Evolutionary conservation across 2,797 vertebrate genomes (phyloP), one percentile per base, ranked within the genome.

Genomic region (Leptodactylus fallax): DNA sequence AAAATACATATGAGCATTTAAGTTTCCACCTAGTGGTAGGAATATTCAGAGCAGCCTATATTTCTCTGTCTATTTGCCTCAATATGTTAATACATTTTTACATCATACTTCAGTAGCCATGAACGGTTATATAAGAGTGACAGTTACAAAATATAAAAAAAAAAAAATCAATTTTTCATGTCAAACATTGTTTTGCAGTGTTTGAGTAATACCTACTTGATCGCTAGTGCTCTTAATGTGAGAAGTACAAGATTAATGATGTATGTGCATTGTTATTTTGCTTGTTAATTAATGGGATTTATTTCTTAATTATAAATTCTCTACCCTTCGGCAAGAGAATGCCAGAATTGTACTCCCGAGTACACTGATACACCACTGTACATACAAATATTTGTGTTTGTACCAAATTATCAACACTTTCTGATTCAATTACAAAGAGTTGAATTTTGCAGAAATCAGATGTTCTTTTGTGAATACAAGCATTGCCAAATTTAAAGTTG

Each of bases 281-380:
- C 77, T 27, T 79, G 77, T 36, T 79, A 79, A 79, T 79, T 79
- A 79, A 60, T 79, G 16, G 58, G 77, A 58, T 79, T 58, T 79
- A 60, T 58, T 79, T 79, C 77, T 36, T 79, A 56, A 79, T 79
- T 79, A 81, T 81, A 47, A 74, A 74, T 25, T 53, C 12, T 63
- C 14, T 77, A 14, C 23, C 58, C n/a, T 76, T 17, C 25, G 77
- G 77, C 25, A 58, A 10, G 53, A 79, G 77, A 79, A 79, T 58
- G 53, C 19, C 77, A 36, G 77, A 27, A 8, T 14, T 12, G 56
- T 79, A 36, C 77, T 79, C 77, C 53, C 19, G 23, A 58, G 55
- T 23, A 58, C 23, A n/a, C 25, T n/a, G n/a, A 79, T 58, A 8
- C 53, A 19, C 77, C 77, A 1, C 25, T 11, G 53, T 79, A 79